These are phyloP conservation scores for Poecilia wingei DNA, from an alignment of 2,797 vertebrate genomes.

Conservation along the genomic window DNA sequence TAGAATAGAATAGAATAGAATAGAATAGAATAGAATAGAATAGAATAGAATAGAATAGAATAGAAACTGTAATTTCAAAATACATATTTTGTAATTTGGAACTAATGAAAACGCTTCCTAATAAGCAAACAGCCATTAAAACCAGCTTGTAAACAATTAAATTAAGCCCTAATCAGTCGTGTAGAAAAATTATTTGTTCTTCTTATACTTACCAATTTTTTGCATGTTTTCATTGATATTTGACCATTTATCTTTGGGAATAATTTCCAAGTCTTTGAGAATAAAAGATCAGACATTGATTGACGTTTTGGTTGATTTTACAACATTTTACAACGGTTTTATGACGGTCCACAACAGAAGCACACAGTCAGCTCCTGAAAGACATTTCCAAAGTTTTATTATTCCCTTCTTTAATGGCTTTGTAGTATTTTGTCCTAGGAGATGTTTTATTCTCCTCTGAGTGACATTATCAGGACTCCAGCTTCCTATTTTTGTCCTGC, in stretches of 20 bases:
- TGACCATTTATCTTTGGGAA: neutral
- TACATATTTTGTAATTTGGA: neutral
- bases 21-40: too few species aligned
- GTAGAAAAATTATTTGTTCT: too few species aligned
- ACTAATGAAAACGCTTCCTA: neutral
- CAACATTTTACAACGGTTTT: too few species aligned
- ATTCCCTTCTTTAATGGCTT: conserved; percentile 30
- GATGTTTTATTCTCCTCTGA: conserved; percentile 56
- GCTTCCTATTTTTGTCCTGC: conserved; percentile 62
- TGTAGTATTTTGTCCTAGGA: conserved; percentile 35
- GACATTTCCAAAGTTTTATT: conserved; percentile 24
- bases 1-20: neutral
- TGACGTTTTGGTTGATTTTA: neutral
- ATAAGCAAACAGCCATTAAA: neutral
- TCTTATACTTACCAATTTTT: neutral
- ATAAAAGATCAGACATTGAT: neutral
- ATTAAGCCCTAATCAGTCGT: neutral
- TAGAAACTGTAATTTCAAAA: neutral
- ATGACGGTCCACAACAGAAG: conserved; percentile 1
- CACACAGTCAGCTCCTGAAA: neutral
- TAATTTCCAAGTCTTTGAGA: neutral
- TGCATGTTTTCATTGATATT: neutral
- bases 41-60: neutral
- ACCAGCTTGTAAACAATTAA: neutral
- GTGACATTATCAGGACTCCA: conserved; percentile 61